A percentile compares a stretch with the other conserved stretches of the same genome.
These are phyloP conservation scores for Tinea pellionella DNA, from an alignment of 2,888 invertebrate genomes.

Conservation along the genomic window DNA sequence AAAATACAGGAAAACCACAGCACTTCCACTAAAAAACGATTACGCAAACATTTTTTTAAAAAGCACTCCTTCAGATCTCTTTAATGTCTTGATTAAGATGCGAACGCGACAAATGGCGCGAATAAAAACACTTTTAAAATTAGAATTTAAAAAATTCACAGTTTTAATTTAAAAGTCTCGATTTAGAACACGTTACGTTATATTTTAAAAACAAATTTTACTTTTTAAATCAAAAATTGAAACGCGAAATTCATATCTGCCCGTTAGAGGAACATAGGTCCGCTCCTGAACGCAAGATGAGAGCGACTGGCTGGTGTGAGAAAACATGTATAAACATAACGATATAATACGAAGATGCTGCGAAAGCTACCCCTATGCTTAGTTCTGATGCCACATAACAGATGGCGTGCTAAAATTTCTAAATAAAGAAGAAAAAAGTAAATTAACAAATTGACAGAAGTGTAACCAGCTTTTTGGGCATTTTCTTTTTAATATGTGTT, in stretches of 20 bases:
- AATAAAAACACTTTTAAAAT: neutral
- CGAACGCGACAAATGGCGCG: neutral
- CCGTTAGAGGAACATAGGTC: neutral
- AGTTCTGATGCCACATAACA: neutral
- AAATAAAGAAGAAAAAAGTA: no score
- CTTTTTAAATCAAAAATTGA: neutral
- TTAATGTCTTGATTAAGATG: conserved; percentile 4
- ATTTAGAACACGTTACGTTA: no score
- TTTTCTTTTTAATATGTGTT: no score
- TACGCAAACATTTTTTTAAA: conserved; percentile 5
- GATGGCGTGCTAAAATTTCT: neutral
- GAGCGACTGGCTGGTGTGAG: neutral
- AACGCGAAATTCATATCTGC: neutral
- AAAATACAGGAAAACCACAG: neutral
- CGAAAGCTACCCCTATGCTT: neutral
- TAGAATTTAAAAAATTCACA: neutral
- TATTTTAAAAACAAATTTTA: neutral
- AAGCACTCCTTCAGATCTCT: neutral
- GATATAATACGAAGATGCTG: neutral
- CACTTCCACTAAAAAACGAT: neutral
- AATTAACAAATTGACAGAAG: no score
- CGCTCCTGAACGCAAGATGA: neutral
- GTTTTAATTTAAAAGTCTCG: neutral
- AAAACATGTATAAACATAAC: neutral
- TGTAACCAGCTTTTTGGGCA: no score